A percentile compares a stretch with the other conserved stretches of the same genome.
Conservation (phyloP, 2,797 vertebrate genomes). For the Huso huso region DNA sequence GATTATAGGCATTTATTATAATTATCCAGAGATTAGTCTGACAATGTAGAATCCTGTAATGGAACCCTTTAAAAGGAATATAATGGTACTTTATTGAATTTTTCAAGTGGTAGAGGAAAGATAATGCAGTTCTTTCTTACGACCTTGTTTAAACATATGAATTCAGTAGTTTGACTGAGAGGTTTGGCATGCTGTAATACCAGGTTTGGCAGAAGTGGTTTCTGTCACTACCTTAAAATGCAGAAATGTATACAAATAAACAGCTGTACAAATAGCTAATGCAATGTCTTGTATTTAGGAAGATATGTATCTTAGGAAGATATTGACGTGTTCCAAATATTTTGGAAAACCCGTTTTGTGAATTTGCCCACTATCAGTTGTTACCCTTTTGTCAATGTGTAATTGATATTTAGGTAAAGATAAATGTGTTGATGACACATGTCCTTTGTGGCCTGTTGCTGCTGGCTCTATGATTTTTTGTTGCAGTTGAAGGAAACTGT, state of each 20-base stretch:
- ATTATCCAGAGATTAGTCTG: conserved; percentile 78
- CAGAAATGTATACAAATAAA: not conserved
- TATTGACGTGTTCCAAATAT: no score
- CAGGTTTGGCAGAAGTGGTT: not conserved
- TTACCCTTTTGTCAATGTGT: no score
- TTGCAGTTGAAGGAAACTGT: no score
- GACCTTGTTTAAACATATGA: conserved; percentile 39
- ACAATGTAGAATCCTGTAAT: conserved; percentile 68
- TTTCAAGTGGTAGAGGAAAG: conserved; percentile 42
- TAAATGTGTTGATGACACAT: no score
- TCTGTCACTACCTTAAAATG: conserved; percentile 1
- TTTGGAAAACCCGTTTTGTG: no score
- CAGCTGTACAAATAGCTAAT: not conserved
- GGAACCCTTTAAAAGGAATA: conserved; percentile 79
- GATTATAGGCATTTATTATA: conserved; percentile 92
- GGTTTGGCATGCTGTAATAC: conserved; percentile 3
- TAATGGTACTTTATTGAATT: conserved; percentile 88
- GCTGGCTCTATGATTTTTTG: no score
- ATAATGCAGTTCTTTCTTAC: conserved; percentile 52
- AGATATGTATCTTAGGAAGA: no score
- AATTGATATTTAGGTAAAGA: no score
- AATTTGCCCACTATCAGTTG: no score
- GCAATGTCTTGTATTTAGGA: no score
- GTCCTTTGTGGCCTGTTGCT: no score
- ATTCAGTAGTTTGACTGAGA: conserved; percentile 11